phyloP scores from a whole-genome alignment of 2,888 invertebrate genomes.

The Amphipyra tragopoginis region DNA sequence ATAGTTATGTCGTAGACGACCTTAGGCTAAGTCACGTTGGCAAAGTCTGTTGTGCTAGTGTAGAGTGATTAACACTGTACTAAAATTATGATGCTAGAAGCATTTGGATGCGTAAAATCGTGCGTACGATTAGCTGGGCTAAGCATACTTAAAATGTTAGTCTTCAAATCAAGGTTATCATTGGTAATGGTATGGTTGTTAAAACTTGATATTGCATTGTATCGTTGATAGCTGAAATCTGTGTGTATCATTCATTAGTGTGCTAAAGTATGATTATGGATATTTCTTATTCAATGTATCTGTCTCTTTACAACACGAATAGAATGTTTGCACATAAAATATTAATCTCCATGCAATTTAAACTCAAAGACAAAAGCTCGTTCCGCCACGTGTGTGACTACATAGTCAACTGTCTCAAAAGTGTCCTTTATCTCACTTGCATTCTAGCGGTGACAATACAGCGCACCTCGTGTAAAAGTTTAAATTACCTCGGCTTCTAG shows the following conservation, averaged over 20 bases:
- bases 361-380: constrained; percentile 32
- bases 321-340: constrained; percentile 37
- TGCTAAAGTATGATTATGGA: constrained; percentile 23
- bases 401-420: constrained; percentile 30
- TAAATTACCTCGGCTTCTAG: constrained; percentile 23
- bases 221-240: too few species aligned
- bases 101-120: too few species aligned
- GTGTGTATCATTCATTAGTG: background rate
- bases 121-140: too few species aligned
- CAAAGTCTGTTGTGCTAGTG: background rate
- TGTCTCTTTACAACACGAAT: constrained; percentile 21
- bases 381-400: constrained; percentile 20
- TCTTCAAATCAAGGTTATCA: too few species aligned
- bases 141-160: too few species aligned
- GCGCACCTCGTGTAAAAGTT: constrained; percentile 28
- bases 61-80: background rate
- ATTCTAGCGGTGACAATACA: constrained; percentile 16
- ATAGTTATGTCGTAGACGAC: constrained; percentile 20
- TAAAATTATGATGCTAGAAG: too few species aligned
- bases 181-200: too few species aligned
- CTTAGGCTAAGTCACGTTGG: constrained; percentile 20
- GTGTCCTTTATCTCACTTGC: constrained; percentile 26
- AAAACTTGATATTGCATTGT: too few species aligned
- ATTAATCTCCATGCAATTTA: constrained; percentile 45
- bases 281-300: constrained; percentile 9